These are phyloP conservation scores for Noturus placidus DNA, from an alignment of 2,113 vertebrate species.

Conservation along the genomic window DNA sequence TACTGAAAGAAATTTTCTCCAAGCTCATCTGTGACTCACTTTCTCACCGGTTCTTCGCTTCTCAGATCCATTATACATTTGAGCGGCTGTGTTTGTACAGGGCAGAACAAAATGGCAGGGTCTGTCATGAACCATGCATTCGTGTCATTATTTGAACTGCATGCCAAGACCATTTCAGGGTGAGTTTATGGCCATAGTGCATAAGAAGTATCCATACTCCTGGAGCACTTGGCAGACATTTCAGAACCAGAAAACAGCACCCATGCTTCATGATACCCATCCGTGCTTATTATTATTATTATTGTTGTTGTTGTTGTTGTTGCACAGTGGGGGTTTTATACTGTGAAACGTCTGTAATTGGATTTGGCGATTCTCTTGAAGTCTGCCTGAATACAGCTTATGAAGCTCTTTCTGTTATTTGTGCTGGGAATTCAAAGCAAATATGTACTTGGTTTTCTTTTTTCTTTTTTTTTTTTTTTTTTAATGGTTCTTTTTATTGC, in stretches of 20 bases:
- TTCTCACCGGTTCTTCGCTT: background rate
- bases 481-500: background rate
- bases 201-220: background rate
- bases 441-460: conserved; percentile 22
- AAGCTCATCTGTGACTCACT: conserved; percentile 4
- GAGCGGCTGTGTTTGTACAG: background rate
- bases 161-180: background rate
- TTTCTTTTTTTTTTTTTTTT: conserved; percentile 30
- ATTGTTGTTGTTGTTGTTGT: background rate
- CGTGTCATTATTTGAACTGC: background rate
- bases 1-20: background rate
- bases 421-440: conserved; percentile 14
- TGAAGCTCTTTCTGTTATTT: conserved; percentile 37
- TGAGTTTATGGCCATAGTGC: background rate
- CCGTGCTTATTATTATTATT: conserved; percentile 10
- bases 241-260: background rate
- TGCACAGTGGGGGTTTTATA: conserved; percentile 22
- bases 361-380: conserved; percentile 23
- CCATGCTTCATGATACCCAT: conserved; percentile 24
- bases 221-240: background rate
- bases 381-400: conserved; percentile 28
- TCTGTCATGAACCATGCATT: background rate
- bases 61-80: background rate
- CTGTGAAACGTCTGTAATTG: conserved; percentile 36
- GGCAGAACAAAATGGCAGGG: conserved; percentile 2